Evolutionary conservation across 2,113 vertebrate species (phyloP), one percentile per base, ranked within the genome.

Genomic region (Lycocorax pyrrhopterus): DNA sequence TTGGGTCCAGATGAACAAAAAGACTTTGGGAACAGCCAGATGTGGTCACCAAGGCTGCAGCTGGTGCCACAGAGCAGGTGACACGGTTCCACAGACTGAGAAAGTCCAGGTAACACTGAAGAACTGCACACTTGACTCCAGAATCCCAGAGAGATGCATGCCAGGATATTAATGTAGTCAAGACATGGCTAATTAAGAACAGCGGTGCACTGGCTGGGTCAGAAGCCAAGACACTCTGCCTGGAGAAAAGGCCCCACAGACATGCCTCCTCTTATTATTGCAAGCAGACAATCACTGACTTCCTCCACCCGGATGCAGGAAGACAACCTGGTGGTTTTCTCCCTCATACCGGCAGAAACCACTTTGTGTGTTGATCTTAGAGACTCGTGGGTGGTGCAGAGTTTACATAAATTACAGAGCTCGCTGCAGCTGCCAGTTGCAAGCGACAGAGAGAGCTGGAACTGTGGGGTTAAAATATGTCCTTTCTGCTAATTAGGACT

Each of bases 261-360:
- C 90, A 87, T 90, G 76, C 68, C 93, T 95, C n/a, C 78, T 83
- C 84, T 77, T 72, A 93, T 92, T 95, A 93, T 39, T 96, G 76
- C 90, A 87, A 67, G 85, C 92, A 93, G 93, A 94, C 95, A 96
- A 94, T 94, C 64, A 44, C 90, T n/a, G 85, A 87, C 86, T 95
- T 96, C 94, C 93, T 95, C 76, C 80, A 68, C 41, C 94, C 44
- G 32, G 94, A 90, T 79, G 73, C 93, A 93, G 92, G 90, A 96
- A 95, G 94, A 92, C 87, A 94, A 92, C 92, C 93, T 96, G 92
- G 92, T 96, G 91, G 92, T 96, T 96, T 97, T 95, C 87, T 92
- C 92, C 68, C 41, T 95, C 90, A 84, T 89, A 92, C 83, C 59
- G 0, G 88, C 92, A 95, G 88, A 94, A 96, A 91, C 94, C 93